Evolutionary conservation across 1,140 invertebrate species (phyloP), one percentile per base, ranked within the genome.

Genomic region (Luehdorfia chinensis): DNA sequence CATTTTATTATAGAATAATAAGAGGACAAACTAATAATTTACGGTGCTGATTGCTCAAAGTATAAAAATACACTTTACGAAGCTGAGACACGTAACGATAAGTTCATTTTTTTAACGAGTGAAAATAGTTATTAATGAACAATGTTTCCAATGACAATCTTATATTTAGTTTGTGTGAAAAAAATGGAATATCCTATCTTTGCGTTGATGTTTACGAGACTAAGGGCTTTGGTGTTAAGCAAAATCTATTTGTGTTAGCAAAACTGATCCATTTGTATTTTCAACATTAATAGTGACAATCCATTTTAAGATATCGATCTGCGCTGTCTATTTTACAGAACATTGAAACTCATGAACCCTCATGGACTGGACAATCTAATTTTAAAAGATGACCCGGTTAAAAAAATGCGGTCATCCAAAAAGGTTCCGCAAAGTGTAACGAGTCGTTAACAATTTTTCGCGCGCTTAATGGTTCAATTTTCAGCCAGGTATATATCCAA

Each of bases 371-470:
- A 47, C 46, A 56, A 61, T 63, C 68, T 75, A 74, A 83, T 79
- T 81, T 81, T 75, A 75, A 75, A 66, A 69, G 61, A 72, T 74
- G 78, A 75, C 78, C 78, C 64, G 73, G 61, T 78, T 81, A 54
- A 69, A 78, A 31, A 81, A 74, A 78, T 65, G 59, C 59, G 74
- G 68, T 63, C 68, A 65, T 59, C 66, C 59, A 69, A 67, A 74
- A 72, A 55, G 46, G 51, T 50, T 52, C 30, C 47, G 9, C 32
- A 41, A 41, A 41, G 27, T 41, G 36, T 41, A 41, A 16, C 36
- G 19, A 27, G 36, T 41, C 36, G 36, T 41, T 30, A 43, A 43
- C 39, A 28, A 13, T 43, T 30, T 43, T 43, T 43, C 23, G 39
- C 27, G 21, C 13, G 23, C 25, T 18, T 43, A 28, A 30, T 43